These are phyloP conservation scores for Adelphocoris suturalis DNA, from an alignment of 2,888 invertebrate species.

Conservation along the genomic window DNA sequence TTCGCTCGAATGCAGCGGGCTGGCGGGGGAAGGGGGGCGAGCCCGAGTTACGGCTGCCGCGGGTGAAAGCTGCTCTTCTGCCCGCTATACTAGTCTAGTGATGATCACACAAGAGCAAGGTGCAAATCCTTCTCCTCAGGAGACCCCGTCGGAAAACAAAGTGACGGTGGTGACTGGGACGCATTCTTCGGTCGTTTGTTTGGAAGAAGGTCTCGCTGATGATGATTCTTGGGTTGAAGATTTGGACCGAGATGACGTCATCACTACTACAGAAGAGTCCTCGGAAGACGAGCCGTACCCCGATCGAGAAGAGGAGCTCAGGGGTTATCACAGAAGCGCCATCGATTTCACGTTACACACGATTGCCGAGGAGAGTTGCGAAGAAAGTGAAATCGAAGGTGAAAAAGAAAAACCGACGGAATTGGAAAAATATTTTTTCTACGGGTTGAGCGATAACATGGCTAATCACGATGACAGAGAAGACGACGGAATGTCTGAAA, in stretches of 20 bases:
- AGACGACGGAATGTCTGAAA: conserved; percentile 84
- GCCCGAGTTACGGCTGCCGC: conserved; percentile 72
- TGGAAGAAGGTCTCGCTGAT: conserved; percentile 92
- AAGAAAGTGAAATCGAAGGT: conserved; percentile 91
- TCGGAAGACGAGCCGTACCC: conserved; percentile 80
- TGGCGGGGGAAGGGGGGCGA: conserved; percentile 73
- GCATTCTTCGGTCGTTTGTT: conserved; percentile 84
- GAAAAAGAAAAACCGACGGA: conserved; percentile 86
- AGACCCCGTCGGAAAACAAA: conserved; percentile 72
- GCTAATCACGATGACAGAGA: conserved; percentile 79
- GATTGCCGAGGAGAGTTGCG: conserved; percentile 95
- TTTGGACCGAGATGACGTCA: conserved; percentile 80
- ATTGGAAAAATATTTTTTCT: conserved; percentile 94
- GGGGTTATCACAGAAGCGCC: conserved; percentile 89
- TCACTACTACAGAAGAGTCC: conserved; percentile 81
- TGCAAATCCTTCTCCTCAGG: conserved; percentile 82
- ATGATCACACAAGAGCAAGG: conserved; percentile 89
- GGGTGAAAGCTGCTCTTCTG: conserved; percentile 76
- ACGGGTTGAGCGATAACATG: conserved; percentile 88
- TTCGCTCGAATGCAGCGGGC: conserved; percentile 70
- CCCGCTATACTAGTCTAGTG: conserved; percentile 90
- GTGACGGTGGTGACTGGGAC: conserved; percentile 84
- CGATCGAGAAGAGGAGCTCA: conserved; percentile 89
- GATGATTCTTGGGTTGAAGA: conserved; percentile 96
- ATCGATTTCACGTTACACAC: conserved; percentile 95